These are phyloP conservation scores for Gambelia wislizenii DNA, from an alignment of 2,797 vertebrate species.

Conservation along the genomic window DNA sequence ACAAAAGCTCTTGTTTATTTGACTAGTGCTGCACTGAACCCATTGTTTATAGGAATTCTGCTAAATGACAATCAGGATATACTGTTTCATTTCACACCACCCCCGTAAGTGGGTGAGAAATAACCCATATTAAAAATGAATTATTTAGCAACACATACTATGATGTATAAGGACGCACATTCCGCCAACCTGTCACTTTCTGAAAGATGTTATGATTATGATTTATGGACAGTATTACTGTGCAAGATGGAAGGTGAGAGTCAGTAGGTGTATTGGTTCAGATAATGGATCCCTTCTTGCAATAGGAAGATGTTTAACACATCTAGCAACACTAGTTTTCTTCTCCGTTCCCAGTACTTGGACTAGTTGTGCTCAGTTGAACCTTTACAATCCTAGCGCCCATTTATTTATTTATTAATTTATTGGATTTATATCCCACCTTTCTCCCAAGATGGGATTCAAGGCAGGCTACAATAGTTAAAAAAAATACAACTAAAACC, in stretches of 20 bases:
- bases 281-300: background rate
- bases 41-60: background rate
- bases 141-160: constrained; percentile 52
- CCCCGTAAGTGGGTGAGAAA: constrained; percentile 50
- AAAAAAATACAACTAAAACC: too few relatives aligned
- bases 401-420: too few relatives aligned
- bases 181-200: constrained; percentile 17
- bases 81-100: constrained; percentile 57
- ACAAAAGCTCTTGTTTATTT: background rate
- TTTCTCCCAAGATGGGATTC: too few relatives aligned
- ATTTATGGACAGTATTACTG: constrained; percentile 14
- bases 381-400: background rate
- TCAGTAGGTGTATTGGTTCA: constrained; percentile 30
- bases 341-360: background rate
- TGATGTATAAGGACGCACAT: constrained; percentile 46
- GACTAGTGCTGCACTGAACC: background rate
- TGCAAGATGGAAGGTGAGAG: background rate
- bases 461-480: too few relatives aligned
- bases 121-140: constrained; percentile 58
- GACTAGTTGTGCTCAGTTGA: background rate
- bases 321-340: background rate
- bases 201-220: accelerated
- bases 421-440: too few relatives aligned
- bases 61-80: constrained; percentile 34
- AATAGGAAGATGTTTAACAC: background rate